Percentiles rank a stretch among this genome's conserved stretches.
Evolutionary conservation across 2,888 invertebrate genomes (phyloP).

Genomic region (Orthosia incerta): DNA sequence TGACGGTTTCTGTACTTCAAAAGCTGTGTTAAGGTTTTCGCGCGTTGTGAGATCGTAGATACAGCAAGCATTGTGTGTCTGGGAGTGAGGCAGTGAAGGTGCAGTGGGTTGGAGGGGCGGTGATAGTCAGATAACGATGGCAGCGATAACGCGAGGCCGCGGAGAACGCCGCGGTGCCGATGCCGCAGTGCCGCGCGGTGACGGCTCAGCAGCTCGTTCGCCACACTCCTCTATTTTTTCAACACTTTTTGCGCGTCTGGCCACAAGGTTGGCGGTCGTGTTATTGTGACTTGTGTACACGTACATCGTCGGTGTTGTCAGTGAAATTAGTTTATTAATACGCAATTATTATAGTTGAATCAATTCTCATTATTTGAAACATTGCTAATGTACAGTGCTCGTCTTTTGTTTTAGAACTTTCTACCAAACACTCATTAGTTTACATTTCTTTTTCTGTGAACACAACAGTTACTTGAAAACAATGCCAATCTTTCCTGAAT

Average conservation of each 20-base stretch:
- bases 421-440: slow-evolving; percentile 12
- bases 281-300: slow-evolving; percentile 59
- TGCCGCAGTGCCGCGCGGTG: slow-evolving; percentile 60
- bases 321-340: slow-evolving; percentile 51
- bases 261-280: slow-evolving; percentile 72
- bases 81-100: slow-evolving; percentile 74
- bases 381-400: slow-evolving; percentile 10
- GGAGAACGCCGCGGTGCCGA: slow-evolving; percentile 61
- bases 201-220: slow-evolving; percentile 47
- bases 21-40: slow-evolving; percentile 50
- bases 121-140: slow-evolving; percentile 85
- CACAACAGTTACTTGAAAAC: slow-evolving; percentile 55
- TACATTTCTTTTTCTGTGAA: slow-evolving; percentile 38
- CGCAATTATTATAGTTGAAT: slow-evolving; percentile 13
- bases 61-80: slow-evolving; percentile 61
- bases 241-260: slow-evolving; percentile 75
- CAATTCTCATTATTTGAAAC: slow-evolving; percentile 17
- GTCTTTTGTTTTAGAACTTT: slow-evolving; percentile 13
- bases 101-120: slow-evolving; percentile 77
- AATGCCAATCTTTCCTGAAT: slow-evolving; percentile 49
- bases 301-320: slow-evolving; percentile 37
- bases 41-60: slow-evolving; percentile 65
- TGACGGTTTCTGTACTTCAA: slow-evolving; percentile 43
- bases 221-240: slow-evolving; percentile 57
- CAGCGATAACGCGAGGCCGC: slow-evolving; percentile 82